Conservation (phyloP, 2,113 vertebrate genomes). For the Neodontobutis hainanensis region DNA sequence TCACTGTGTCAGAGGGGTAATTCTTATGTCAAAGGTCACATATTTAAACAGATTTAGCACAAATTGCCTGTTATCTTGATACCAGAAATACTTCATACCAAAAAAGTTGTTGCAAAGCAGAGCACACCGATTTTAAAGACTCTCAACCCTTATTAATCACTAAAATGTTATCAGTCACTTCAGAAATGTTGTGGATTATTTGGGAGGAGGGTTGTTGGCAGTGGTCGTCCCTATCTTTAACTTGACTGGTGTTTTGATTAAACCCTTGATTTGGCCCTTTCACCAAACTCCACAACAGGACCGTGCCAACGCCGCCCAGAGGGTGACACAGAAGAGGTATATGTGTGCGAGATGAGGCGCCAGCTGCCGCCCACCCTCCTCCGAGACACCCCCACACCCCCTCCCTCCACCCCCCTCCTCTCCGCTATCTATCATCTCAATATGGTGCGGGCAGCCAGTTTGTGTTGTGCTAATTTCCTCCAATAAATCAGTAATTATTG, state of each 20-base stretch:
- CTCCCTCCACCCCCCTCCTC: conserved; percentile 68
- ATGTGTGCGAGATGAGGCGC: conserved; percentile 86
- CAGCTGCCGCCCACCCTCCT: conserved; percentile 93
- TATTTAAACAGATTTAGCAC: too few species aligned
- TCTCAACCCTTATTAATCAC: neutral
- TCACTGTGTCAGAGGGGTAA: too few species aligned
- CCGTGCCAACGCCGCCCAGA: conserved; percentile 70
- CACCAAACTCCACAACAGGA: conserved; percentile 66
- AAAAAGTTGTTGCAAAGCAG: too few species aligned
- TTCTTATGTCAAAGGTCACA: too few species aligned
- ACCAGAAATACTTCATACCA: too few species aligned
- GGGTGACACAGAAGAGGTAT: conserved; percentile 67
- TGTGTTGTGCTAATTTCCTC: conserved; percentile 99
- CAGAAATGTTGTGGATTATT: neutral
- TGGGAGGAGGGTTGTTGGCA: conserved; percentile 62
- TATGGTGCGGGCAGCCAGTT: conserved; percentile 99
- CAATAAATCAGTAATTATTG: conserved; percentile 99
- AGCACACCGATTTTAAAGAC: neutral
- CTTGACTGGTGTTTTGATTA: conserved; percentile 99
- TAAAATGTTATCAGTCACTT: neutral
- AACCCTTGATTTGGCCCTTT: conserved; percentile 95
- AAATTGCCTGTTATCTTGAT: too few species aligned
- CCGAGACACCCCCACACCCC: conserved; percentile 80
- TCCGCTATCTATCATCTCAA: conserved; percentile 98
- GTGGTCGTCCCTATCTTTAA: conserved; percentile 85